Base-by-base conservation (phyloP, 2,797 vertebrate species). In the Malacoctenus gilli region DNA sequence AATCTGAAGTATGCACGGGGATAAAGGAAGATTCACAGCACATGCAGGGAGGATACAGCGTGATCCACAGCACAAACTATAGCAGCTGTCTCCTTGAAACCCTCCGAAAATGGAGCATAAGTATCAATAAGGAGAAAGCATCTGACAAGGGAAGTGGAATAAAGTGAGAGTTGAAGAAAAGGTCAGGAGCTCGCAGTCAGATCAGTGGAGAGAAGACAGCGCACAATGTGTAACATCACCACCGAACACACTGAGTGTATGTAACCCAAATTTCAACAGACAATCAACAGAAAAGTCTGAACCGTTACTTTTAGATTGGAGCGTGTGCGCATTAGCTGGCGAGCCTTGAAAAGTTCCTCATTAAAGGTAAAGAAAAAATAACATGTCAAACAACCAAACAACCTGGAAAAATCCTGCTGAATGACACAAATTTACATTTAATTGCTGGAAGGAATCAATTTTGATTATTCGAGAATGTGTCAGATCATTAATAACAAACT, bases 81-180 rank as follows among this genome's bases (percentile, higher is more conserved):
- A 28, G 25, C 25, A 28, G 25, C 9, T 28, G n/a, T n/a, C n/a
- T n/a, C n/a, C n/a, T n/a, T n/a, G n/a, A n/a, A n/a, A n/a, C n/a
- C n/a, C n/a, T n/a, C n/a, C 9, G 9, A 28, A 28, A 6, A 28
- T 28, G 25, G 9, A 28, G 9, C 25, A 28, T 28, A 5, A 14
- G 22, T 13, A 15, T 5, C 3, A 32, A 32, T 3, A 32, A 32
- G 12, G 22, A 44, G 5, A 22, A 13, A 37, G 8, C 20, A n/a
- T 52, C 25, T 28, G 5, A 28, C 25, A 28, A 28, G 25, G 25
- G 25, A 28, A 28, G 1, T 28, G 43, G 23, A 35, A 20, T 10
- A 53, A 68, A 54, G 15, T 2, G 7, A 12, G n/a, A 58, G 46
- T 19, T 32, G 15, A 22, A 49, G 13, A 38, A 60, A 28, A 35